Conservation (phyloP, 1,140 invertebrate genomes). For the Hypsibius dujardini region DNA sequence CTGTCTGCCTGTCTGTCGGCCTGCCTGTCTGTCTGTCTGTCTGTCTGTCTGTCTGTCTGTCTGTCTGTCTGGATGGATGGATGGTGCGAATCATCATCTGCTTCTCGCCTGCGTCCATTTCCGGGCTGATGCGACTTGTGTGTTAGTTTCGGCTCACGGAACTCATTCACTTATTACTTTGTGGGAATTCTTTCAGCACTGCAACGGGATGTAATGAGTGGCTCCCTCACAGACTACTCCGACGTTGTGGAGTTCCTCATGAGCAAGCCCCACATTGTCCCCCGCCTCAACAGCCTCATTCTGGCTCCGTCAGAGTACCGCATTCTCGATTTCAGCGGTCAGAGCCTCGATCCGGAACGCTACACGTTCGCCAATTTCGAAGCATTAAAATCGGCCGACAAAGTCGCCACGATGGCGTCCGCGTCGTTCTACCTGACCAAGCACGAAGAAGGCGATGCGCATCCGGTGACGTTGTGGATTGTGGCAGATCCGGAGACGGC, state of each 20-base stretch:
- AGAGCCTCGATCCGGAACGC: constrained; percentile 28
- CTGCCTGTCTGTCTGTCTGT: no score
- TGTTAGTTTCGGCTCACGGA: no score
- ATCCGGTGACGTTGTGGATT: constrained; percentile 65
- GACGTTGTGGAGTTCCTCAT: constrained; percentile 83
- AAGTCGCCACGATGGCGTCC: constrained; percentile 45
- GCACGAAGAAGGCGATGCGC: constrained; percentile 24
- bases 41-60: no score
- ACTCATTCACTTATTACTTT: no score
- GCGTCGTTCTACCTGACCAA: constrained; percentile 17
- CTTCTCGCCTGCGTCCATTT: no score
- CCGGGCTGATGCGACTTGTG: no score
- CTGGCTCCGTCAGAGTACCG: constrained; percentile 47
- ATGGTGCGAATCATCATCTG: no score
- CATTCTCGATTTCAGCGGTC: constrained; percentile 58
- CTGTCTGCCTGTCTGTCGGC: no score
- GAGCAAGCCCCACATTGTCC: constrained; percentile 85
- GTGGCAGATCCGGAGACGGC: constrained; percentile 57
- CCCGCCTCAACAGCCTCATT: constrained; percentile 72
- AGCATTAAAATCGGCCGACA: constrained; percentile 41
- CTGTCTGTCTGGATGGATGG: no score
- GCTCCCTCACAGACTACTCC: constrained; percentile 61
- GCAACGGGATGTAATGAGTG: constrained; percentile 25
- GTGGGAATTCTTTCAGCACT: no score
- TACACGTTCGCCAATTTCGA: constrained; percentile 26